Base-by-base conservation (phyloP, 1,140 invertebrate genomes). In the Schlechtendalia chinensis region DNA sequence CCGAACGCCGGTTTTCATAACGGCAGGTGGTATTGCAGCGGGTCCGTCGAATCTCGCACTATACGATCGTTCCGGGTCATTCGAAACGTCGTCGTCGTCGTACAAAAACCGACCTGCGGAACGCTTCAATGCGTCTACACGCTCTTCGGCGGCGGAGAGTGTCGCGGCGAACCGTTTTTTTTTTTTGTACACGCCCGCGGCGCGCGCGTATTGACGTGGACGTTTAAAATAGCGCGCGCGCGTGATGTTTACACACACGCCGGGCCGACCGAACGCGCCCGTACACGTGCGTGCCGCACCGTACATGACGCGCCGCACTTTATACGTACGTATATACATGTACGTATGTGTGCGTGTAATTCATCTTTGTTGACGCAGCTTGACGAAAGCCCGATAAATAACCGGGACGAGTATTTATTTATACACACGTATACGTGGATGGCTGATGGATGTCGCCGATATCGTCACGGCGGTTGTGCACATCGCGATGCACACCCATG, bases 321-420 rank as follows among this genome's bases (percentile, higher is more conserved):
- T 53, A 63, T 63, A 29, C 27, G 24, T 16, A 27, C 59, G 27
- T 32, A 63, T 19, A 5, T 24, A 61, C 27, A 61, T 61, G 24
- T n/a, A n/a, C n/a, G n/a, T n/a, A 61, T 61, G 29, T 63, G 17
- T 63, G 16, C n/a, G n/a, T n/a, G n/a, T n/a, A n/a, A n/a, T n/a
- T n/a, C n/a, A n/a, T 27, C 27, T 63, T 63, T 63, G 29, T 63
- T 63, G 59, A 63, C 59, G 59, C 59, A 63, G 59, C 59, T 63
- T 63, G 59, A 63, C 59, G 8, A 63, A 63, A 63, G 29, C 27
- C 59, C 24, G 29, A 63, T 63, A 63, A 63, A 63, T 63, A 63
- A 63, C 59, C 59, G 16, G 16, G 24, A 8, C 27, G 4, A 29
- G 29, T 63, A 32, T 17, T 16, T 39, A 8, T 29, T 8, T 65